A percentile compares a stretch with the other conserved stretches of the same genome.
Evolutionary conservation across 1,140 invertebrate species (phyloP).

Genomic region (Reticulitermes speratus): DNA sequence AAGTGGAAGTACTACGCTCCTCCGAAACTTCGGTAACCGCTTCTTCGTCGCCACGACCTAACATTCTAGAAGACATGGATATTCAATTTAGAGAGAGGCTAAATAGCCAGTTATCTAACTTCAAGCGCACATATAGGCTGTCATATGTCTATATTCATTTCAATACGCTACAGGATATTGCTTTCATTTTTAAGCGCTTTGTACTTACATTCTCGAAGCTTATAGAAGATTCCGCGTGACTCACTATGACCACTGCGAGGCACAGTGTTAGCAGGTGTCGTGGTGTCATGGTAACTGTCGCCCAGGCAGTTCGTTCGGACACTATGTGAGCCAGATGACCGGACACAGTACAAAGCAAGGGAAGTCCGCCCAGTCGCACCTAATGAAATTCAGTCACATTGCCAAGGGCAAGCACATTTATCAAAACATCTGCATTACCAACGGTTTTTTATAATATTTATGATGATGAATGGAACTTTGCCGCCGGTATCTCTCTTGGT

Average conservation of each 20-base stretch:
- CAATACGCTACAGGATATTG: too few species aligned
- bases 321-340: neutral
- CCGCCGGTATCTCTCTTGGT: too few species aligned
- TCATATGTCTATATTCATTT: too few species aligned
- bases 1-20: too few species aligned
- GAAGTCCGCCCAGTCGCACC: neutral
- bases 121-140: too few species aligned
- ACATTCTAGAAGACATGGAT: too few species aligned
- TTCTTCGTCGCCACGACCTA: too few species aligned
- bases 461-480: neutral
- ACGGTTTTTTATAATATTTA: neutral
- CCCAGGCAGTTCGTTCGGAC: neutral
- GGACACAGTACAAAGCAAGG: neutral
- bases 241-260: neutral
- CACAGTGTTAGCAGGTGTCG: neutral
- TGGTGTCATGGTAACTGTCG: neutral
- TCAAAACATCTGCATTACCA: neutral
- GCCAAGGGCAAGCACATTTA: slow-evolving; percentile 8
- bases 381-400: neutral
- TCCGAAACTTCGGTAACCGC: too few species aligned
- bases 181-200: too few species aligned
- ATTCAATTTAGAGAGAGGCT: too few species aligned
- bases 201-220: neutral
- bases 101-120: too few species aligned
- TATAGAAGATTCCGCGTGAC: neutral